These are phyloP conservation scores for Galemys pyrenaicus DNA, from an alignment of 2,113 vertebrate genomes.

Conservation along the genomic window DNA sequence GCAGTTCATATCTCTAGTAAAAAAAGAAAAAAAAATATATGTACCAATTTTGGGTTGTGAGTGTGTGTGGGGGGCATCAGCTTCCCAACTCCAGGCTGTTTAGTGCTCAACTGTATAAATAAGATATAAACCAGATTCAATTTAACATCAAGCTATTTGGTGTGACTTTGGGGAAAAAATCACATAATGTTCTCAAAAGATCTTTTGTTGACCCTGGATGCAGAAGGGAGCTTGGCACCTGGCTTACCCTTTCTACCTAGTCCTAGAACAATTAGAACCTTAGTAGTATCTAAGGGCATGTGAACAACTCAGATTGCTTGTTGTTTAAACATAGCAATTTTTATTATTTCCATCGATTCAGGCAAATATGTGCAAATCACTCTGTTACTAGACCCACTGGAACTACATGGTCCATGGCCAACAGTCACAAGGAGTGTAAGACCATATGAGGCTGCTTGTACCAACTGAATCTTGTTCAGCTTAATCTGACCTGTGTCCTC, in stretches of 20 bases:
- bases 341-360: neutral
- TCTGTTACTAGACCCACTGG: neutral
- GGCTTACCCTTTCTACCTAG: neutral
- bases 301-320: neutral
- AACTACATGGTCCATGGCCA: neutral
- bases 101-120: neutral
- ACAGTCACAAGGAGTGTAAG: neutral
- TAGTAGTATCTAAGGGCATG: neutral
- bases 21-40: neutral
- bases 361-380: neutral
- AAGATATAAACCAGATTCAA: neutral
- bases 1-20: neutral
- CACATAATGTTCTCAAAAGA: neutral
- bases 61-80: no score
- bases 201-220: neutral
- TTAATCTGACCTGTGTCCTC: neutral
- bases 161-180: neutral
- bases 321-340: neutral
- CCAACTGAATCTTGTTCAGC: neutral
- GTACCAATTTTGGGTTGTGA: no score
- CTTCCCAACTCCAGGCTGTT: neutral
- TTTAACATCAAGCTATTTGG: neutral
- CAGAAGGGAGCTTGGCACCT: neutral
- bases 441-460: neutral
- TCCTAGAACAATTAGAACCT: neutral